These are phyloP conservation scores for Galerucella calmariensis DNA, from an alignment of 2,888 invertebrate genomes.

Conservation along the genomic window DNA sequence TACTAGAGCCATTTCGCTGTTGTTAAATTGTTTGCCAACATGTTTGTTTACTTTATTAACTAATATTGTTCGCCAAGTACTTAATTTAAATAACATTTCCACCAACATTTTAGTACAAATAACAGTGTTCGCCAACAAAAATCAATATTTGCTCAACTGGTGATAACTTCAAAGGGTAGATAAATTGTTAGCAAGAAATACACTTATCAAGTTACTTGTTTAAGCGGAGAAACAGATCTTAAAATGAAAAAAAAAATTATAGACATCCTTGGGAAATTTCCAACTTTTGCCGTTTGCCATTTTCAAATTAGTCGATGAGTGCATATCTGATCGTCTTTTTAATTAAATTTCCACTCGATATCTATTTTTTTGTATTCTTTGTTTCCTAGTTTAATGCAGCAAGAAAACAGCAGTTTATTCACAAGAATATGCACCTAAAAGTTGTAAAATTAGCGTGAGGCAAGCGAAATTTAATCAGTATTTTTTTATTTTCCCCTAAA, in stretches of 20 bases:
- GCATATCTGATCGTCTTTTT: no score
- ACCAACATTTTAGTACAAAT: background rate
- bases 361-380: no score
- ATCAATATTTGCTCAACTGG: background rate
- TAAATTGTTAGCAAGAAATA: background rate
- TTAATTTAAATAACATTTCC: background rate
- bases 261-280: background rate
- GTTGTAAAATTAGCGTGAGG: no score
- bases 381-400: no score
- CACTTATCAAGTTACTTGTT: background rate
- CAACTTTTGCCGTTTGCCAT: background rate
- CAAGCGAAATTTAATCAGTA: no score
- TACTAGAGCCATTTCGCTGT: background rate
- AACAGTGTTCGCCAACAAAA: background rate
- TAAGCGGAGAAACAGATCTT: background rate
- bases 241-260: background rate
- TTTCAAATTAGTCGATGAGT: no score
- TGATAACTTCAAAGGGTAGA: background rate
- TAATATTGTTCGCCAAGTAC: background rate
- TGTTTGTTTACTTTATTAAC: background rate
- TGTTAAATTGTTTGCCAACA: background rate
- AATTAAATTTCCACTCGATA: no score
- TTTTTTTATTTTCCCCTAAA: no score
- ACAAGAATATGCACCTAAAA: no score
- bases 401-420: no score